Percentiles rank a stretch among this genome's conserved stretches.
Conservation (phyloP, 2,797 vertebrate genomes). For the Crypturellus tataupa region DNA sequence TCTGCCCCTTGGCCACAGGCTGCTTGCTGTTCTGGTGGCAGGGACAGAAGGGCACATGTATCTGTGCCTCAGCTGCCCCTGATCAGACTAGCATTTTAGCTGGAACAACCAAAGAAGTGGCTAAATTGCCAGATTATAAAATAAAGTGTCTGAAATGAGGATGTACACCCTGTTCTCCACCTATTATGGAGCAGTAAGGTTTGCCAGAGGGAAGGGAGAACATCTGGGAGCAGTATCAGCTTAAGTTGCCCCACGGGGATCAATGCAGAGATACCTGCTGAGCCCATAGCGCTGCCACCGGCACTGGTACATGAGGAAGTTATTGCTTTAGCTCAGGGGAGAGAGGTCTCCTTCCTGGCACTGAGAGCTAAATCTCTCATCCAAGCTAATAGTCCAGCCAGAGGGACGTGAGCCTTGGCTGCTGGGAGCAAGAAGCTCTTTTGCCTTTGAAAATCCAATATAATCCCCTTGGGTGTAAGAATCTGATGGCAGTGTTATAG, state of each 20-base stretch:
- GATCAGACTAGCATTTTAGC: neutral
- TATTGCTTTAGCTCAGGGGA: neutral
- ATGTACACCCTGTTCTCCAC: neutral
- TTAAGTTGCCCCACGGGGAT: neutral
- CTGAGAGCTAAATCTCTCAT: neutral
- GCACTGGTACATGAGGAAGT: neutral
- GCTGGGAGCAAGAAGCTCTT: neutral
- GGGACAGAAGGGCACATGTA: neutral
- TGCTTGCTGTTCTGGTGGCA: neutral
- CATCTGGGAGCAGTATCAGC: neutral
- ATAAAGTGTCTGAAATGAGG: neutral
- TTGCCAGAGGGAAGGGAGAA: neutral
- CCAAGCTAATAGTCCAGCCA: neutral
- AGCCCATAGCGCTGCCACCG: neutral
- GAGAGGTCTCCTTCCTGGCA: neutral
- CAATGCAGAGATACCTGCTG: neutral
- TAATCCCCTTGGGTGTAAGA: neutral
- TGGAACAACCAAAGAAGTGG: neutral
- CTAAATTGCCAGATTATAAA: neutral
- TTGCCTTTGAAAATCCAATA: constrained; percentile 18
- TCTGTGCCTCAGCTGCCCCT: neutral
- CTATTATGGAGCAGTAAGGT: neutral
- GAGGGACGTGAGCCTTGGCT: neutral
- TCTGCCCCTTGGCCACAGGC: neutral
- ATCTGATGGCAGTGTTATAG: neutral